Conservation (phyloP, 1,140 invertebrate species). For the Euschistus heros region DNA sequence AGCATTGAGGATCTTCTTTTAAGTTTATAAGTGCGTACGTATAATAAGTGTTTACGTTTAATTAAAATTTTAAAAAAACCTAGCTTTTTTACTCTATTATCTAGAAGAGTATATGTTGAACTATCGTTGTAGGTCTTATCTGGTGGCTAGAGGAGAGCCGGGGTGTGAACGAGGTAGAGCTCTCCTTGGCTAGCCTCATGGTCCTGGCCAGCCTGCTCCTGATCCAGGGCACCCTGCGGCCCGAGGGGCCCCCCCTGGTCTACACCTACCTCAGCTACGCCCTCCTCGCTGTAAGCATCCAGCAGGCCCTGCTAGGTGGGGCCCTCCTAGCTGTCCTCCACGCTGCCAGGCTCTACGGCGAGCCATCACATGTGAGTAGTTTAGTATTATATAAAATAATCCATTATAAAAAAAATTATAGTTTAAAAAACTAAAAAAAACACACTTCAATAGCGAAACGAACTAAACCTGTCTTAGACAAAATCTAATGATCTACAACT, state of each 20-base stretch:
- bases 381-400: too few species aligned
- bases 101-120: too few species aligned
- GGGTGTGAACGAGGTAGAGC: slow-evolving; percentile 71
- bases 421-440: too few species aligned
- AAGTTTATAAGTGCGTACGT: too few species aligned
- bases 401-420: too few species aligned
- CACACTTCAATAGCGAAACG: too few species aligned
- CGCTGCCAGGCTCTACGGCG: slow-evolving; percentile 35
- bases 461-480: too few species aligned
- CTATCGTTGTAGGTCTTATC: slow-evolving; percentile 21
- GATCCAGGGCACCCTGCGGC: slow-evolving; percentile 37
- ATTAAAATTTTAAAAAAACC: too few species aligned
- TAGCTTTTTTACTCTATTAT: not conserved
- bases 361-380: slow-evolving; percentile 13
- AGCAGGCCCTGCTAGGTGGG: slow-evolving; percentile 64
- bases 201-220: slow-evolving; percentile 60
- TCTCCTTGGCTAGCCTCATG: slow-evolving; percentile 70
- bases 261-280: slow-evolving; percentile 84
- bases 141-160: slow-evolving; percentile 46
- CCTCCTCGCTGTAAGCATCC: slow-evolving; percentile 68
- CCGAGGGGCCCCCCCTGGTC: slow-evolving; percentile 41
- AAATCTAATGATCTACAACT: too few species aligned
- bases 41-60: too few species aligned
- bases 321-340: slow-evolving; percentile 54
- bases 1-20: too few species aligned